Evolutionary conservation across 2,113 vertebrate species (phyloP).

Genomic region (Pelecanus crispus): DNA sequence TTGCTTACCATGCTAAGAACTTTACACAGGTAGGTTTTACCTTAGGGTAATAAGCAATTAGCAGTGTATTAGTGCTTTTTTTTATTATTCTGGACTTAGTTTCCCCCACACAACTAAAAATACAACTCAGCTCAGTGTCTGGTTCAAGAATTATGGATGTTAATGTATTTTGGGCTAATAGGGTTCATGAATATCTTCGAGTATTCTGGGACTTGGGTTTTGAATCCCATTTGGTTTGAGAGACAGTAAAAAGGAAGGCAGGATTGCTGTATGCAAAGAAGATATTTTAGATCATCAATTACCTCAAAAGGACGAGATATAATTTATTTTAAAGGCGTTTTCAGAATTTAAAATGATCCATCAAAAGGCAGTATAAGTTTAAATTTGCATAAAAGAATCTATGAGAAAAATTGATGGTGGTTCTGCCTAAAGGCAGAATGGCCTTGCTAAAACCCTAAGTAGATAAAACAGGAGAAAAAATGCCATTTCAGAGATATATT

Average conservation of each 20-base stretch:
- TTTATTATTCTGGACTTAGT: not conserved
- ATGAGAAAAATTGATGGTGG: not conserved
- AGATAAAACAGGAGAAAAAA: not conserved
- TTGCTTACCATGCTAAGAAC: not conserved
- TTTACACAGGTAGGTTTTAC: not conserved
- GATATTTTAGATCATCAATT: not conserved
- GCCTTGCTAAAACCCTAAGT: not conserved
- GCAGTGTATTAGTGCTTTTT: not conserved
- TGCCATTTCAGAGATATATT: not conserved
- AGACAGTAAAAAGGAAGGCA: not conserved
- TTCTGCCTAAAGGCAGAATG: conserved; percentile 7
- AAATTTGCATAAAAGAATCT: conserved; percentile 5
- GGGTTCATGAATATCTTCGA: not conserved
- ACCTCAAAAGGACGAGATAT: not conserved
- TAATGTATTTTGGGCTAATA: not conserved
- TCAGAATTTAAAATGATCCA: not conserved
- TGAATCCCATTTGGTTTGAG: not conserved
- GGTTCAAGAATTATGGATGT: not conserved
- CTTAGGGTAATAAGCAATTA: not conserved
- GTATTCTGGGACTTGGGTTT: not conserved
- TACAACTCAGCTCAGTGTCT: not conserved
- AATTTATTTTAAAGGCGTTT: not conserved
- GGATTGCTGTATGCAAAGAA: not conserved
- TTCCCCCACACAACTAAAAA: not conserved
- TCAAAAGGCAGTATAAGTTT: not conserved